These are phyloP conservation scores for Chaenogobius annularis DNA, from an alignment of 2,113 vertebrate species.

Conservation along the genomic window DNA sequence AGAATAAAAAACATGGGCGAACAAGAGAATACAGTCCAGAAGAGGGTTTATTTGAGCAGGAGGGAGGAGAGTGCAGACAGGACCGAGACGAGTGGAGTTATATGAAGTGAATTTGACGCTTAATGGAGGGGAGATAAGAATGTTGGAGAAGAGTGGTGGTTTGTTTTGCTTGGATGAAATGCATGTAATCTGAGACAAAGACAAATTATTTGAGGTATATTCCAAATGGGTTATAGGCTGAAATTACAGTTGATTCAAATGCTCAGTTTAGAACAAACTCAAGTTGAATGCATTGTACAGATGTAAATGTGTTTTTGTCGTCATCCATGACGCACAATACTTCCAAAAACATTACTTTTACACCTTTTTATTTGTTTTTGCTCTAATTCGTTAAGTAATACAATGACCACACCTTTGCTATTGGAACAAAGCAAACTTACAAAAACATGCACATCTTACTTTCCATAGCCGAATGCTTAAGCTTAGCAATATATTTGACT, in stretches of 20 bases:
- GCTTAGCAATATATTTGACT: too few relatives aligned
- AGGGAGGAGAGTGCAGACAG: neutral
- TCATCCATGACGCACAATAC: neutral
- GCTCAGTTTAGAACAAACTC: neutral
- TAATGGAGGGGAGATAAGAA: neutral
- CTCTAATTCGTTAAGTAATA: too few relatives aligned
- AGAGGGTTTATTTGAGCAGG: conserved; percentile 21
- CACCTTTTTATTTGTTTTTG: too few relatives aligned
- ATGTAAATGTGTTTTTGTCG: neutral
- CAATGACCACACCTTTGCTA: too few relatives aligned
- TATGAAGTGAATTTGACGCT: neutral
- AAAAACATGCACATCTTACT: neutral
- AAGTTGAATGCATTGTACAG: neutral
- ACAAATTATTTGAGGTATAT: neutral
- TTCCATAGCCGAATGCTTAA: neutral
- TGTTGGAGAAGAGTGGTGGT: neutral
- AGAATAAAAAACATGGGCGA: conserved; percentile 31
- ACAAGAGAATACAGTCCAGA: conserved; percentile 12
- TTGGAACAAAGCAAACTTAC: neutral
- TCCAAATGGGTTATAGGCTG: neutral
- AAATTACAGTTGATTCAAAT: neutral
- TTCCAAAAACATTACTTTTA: too few relatives aligned
- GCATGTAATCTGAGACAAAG: neutral
- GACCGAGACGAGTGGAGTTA: neutral
- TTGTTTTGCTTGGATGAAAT: conserved; percentile 8